A percentile compares a stretch with the other conserved stretches of the same genome.
Evolutionary conservation across 2,113 vertebrate species (phyloP).

Genomic region (Oryzias javanicus): DNA sequence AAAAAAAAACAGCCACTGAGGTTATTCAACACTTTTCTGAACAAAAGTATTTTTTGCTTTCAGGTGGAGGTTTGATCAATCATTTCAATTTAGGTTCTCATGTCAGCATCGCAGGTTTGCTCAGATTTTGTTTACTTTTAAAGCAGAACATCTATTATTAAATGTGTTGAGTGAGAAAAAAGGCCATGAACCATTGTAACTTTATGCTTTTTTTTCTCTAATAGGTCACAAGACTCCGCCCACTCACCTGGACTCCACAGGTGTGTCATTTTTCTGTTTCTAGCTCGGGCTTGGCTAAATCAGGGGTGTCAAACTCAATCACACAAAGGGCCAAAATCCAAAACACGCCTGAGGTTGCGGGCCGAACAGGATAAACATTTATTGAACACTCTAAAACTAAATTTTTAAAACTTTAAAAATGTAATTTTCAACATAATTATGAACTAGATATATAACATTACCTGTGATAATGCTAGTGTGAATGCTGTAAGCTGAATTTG

Average conservation of each 20-base stretch:
- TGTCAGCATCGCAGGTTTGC: constrained; percentile 51
- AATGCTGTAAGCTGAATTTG: too few species aligned
- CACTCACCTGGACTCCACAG: constrained; percentile 37
- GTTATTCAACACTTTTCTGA: not conserved
- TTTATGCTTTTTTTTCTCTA: constrained; percentile 9
- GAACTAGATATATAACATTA: too few species aligned
- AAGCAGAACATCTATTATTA: not conserved
- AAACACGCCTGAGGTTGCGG: too few species aligned
- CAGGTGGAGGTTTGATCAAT: constrained; percentile 53
- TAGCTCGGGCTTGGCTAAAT: not conserved
- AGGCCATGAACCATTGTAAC: not conserved
- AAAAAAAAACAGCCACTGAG: too few species aligned
- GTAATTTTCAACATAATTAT: too few species aligned
- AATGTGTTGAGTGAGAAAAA: not conserved
- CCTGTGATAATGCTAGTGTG: too few species aligned
- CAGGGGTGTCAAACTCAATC: too few species aligned
- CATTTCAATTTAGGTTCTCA: constrained; percentile 37
- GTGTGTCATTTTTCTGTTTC: constrained; percentile 5
- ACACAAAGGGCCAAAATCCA: too few species aligned
- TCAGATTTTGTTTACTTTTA: not conserved
- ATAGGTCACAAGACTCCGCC: constrained; percentile 31
- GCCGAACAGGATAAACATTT: too few species aligned
- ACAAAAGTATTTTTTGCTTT: constrained; percentile 4
- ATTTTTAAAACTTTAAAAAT: too few species aligned
- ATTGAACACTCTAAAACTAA: too few species aligned